Evolutionary conservation across 2,888 invertebrate species (phyloP).

Genomic region (Piscicola geometra): DNA sequence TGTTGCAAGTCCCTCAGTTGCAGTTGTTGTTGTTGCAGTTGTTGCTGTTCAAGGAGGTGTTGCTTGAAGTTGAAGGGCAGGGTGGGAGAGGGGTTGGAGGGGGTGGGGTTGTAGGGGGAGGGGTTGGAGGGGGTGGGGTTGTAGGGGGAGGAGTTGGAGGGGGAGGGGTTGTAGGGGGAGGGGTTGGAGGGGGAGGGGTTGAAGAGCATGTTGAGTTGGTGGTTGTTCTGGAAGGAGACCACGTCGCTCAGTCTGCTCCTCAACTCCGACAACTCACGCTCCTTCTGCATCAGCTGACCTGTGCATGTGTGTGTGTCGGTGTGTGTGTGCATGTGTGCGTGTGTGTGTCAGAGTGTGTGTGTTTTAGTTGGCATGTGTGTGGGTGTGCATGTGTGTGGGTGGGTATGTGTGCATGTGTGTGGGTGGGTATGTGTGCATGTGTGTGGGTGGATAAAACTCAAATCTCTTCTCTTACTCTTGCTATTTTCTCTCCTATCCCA

Average conservation of each 20-base stretch:
- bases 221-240: conserved; percentile 57
- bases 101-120: conserved; percentile 23
- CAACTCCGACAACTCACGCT: conserved; percentile 83
- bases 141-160: conserved; percentile 27
- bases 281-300: conserved; percentile 77
- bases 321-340: no score
- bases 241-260: conserved; percentile 87
- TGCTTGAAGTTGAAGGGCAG: no score
- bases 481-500: no score
- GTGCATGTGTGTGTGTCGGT: no score
- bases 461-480: no score
- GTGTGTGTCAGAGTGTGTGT: no score
- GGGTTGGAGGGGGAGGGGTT: conserved; percentile 25
- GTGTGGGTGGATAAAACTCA: no score
- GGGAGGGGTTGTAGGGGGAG: conserved; percentile 8
- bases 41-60: conserved; percentile 10
- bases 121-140: not conserved
- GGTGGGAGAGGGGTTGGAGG: not conserved
- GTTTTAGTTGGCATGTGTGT: no score
- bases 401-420: no score
- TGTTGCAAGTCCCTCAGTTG: not conserved
- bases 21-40: conserved; percentile 3
- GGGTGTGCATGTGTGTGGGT: no score
- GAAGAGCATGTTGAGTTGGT: not conserved
- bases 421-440: no score